A percentile compares a stretch with the other conserved stretches of the same genome.
These are phyloP conservation scores for Ichneumon xanthorius DNA, from an alignment of 2,888 invertebrate species.

Conservation along the genomic window DNA sequence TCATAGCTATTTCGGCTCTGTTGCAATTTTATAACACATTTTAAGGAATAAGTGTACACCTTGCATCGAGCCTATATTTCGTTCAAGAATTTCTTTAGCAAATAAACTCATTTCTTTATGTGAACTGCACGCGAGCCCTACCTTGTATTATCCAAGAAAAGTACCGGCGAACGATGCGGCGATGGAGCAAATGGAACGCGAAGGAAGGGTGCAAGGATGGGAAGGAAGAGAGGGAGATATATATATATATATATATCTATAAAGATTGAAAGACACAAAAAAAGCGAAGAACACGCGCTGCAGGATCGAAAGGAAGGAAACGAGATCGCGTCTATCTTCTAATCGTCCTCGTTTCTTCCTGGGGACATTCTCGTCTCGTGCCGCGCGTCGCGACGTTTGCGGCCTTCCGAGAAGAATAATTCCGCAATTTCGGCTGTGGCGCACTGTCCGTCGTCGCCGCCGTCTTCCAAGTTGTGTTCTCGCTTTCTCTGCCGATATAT, in stretches of 20 bases:
- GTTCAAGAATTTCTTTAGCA: background rate
- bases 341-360: constrained; percentile 62
- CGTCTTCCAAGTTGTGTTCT: constrained; percentile 51
- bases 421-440: constrained; percentile 73
- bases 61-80: background rate
- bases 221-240: background rate
- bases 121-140: background rate
- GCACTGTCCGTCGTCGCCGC: constrained; percentile 70
- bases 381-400: constrained; percentile 41
- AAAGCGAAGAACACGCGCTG: constrained; percentile 36
- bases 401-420: constrained; percentile 75
- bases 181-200: constrained; percentile 5
- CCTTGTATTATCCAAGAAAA: background rate
- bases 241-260: background rate
- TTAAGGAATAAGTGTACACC: background rate
- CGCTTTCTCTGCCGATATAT: background rate
- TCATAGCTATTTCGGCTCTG: background rate
- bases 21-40: background rate
- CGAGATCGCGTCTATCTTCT: constrained; percentile 71
- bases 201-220: background rate
- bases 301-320: constrained; percentile 37
- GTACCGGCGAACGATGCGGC: constrained; percentile 2
- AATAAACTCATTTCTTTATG: background rate
- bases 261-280: background rate
- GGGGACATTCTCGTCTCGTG: constrained; percentile 68